Percentiles rank a stretch among this genome's conserved stretches.
Conservation (phyloP, 2,113 vertebrate species). For the Melospiza georgiana region DNA sequence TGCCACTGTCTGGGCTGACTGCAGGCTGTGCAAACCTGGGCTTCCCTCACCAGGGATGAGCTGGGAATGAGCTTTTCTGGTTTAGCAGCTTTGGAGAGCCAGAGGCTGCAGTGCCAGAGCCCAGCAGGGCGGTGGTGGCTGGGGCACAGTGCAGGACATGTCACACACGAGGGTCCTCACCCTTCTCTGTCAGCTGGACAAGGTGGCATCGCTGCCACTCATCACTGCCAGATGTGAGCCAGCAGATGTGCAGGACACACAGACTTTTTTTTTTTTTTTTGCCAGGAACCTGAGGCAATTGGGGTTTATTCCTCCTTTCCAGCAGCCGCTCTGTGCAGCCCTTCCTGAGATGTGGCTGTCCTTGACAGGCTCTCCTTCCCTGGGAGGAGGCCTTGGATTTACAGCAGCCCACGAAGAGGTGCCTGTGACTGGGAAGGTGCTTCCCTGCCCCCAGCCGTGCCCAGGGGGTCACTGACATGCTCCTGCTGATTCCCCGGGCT, state of each 20-base stretch:
- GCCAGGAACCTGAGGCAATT: neutral
- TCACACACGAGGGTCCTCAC: rapidly evolving
- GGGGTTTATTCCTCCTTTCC: neutral
- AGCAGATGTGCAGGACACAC: neutral
- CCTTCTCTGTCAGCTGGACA: neutral
- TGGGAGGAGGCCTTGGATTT: neutral
- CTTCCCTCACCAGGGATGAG: neutral
- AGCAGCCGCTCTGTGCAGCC: neutral
- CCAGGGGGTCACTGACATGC: rapidly evolving
- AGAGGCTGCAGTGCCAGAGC: neutral
- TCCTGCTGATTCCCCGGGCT: neutral
- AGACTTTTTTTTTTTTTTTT: neutral
- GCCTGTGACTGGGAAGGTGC: neutral
- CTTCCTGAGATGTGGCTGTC: neutral
- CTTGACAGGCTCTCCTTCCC: slow-evolving; percentile 24
- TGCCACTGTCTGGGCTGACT: rapidly evolving
- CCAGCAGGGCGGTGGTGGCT: neutral
- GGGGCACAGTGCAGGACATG: rapidly evolving
- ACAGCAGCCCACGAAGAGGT: neutral
- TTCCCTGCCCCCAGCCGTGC: neutral
- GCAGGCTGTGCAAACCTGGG: rapidly evolving
- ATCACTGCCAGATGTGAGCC: rapidly evolving
- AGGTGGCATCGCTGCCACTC: neutral
- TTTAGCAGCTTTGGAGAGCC: neutral
- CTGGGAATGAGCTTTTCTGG: neutral